Base-by-base conservation (phyloP, 35 echinoderm and acorn worm species). In the Lytechinus variegatus region DNA sequence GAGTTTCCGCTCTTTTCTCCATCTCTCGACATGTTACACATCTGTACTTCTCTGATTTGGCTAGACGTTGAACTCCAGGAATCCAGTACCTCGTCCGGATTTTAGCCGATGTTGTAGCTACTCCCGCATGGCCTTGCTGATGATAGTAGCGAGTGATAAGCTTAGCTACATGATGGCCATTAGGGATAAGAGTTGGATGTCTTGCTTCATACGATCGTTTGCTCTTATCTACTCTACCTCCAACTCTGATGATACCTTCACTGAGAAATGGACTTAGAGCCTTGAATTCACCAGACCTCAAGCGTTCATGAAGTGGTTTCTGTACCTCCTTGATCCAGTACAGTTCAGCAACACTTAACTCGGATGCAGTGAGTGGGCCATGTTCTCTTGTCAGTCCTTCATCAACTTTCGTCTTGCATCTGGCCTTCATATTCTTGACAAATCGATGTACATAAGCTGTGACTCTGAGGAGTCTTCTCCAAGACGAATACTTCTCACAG, bases 71-170 rank as follows among this genome's bases (percentile, higher is more conserved):
- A 2, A 87, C 95, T 7, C 71, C 27, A 3, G 89, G 1, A 9
- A 97, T 96, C 92, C 96, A 97, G 71, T 87, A 97, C 92, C 44
- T 94, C 33, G 28, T 56, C 87, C 95, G 54, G 8, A 86, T 71
- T 33, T 86, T 97, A 8, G 95, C 96, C 51, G 87, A 24, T 5
- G 87, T 89, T 4, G 9, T 13, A 29, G 87, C 87, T 12, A 89
- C 87, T 19, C 87, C 87, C 10, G 4, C 87, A 27, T 89, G 87
- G 9, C 87, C 87, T 5, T 5, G 87, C n/a, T 8, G 5, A 89
- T 89, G 87, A 1, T 29, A 4, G 14, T 89, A 89, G 6, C 21
- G 5, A 12, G n/a, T 27, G 27, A 89, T 89, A 1, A 89, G 87
- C 52, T 4, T 89, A 9, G 87, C 27, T 29, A 89, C 33, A 1